These are phyloP conservation scores for Cecidostiba fungosa DNA, from an alignment of 2,888 invertebrate species.

Conservation along the genomic window DNA sequence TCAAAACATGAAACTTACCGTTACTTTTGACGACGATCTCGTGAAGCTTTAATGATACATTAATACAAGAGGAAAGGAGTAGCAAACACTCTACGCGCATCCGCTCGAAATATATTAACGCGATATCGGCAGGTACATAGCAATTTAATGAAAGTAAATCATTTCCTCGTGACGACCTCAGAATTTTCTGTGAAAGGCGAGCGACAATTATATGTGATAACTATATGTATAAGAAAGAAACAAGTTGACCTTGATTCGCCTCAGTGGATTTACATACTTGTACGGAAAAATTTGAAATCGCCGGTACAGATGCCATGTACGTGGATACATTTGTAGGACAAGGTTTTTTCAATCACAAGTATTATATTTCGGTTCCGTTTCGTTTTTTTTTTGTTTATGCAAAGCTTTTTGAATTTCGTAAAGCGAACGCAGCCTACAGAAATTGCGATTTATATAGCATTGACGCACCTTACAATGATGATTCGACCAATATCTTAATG, in stretches of 20 bases:
- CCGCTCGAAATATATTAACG: constrained; percentile 10
- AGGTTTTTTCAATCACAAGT: background rate
- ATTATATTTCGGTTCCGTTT: background rate
- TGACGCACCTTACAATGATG: background rate
- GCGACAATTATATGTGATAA: constrained; percentile 24
- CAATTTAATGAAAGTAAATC: constrained; percentile 11
- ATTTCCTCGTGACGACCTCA: constrained; percentile 25
- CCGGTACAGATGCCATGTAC: background rate
- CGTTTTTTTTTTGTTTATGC: background rate
- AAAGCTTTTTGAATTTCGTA: background rate
- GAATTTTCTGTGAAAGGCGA: constrained; percentile 27
- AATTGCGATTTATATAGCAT: background rate
- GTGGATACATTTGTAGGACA: background rate
- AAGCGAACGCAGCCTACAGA: background rate
- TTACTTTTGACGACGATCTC: background rate
- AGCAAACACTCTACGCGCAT: background rate
- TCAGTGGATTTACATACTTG: constrained; percentile 12
- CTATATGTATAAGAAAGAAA: constrained; percentile 11
- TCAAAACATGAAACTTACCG: background rate
- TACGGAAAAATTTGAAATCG: background rate
- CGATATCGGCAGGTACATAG: background rate
- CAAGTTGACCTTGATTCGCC: constrained; percentile 15
- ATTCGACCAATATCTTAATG: no score
- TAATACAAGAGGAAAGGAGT: background rate
- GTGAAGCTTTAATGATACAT: background rate